Evolutionary conservation across 1,140 invertebrate genomes (phyloP), one percentile per base, ranked within the genome.

Genomic region (Cherax quadricarinatus): DNA sequence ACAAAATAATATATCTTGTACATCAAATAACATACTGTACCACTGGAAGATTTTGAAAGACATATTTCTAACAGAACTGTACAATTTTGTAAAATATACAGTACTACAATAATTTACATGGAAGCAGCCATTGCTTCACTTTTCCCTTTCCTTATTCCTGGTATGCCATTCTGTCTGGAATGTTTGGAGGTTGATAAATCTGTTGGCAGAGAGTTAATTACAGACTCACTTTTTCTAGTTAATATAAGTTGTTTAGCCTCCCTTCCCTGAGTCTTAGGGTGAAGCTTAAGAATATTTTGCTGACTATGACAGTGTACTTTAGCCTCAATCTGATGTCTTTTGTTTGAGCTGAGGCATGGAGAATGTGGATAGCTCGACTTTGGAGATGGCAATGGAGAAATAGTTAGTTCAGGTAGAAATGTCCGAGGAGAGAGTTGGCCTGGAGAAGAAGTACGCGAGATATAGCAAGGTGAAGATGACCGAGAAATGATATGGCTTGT

Each of bases 121-220:
- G 88, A 89, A 21, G 88, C 80, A 57, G 88, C 81, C 88, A 89
- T 75, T 70, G 81, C 62, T 73, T 89, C 73, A 73, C 51, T 84
- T 57, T 89, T 81, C 41, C 88, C 88, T 89, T 53, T 89, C 49
- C 81, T 70, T 9, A 89, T 73, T 48, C 88, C 80, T 24, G 79
- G 62, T 49, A 89, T 49, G 21, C 88, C 70, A 73, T 89, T 89
- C 51, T 89, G 62, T 80, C 81, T 70, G 9, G 88, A 73, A 49
- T 89, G 80, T 80, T 57, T 51, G 5, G 88, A 73, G 16, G 82
- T 73, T 14, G 88, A 89, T 14, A 89, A 73, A 62, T 89, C 88
- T 83, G 88, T 89, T 51, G 88, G 88, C 66, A 84, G 57, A 18
- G 62, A 30, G n/a, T 75, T 24, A 1, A 51, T 73, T 24, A 80